Evolutionary conservation across 2,888 invertebrate genomes (phyloP), one percentile per base, ranked within the genome.

Genomic region (Tinea trinotella): DNA sequence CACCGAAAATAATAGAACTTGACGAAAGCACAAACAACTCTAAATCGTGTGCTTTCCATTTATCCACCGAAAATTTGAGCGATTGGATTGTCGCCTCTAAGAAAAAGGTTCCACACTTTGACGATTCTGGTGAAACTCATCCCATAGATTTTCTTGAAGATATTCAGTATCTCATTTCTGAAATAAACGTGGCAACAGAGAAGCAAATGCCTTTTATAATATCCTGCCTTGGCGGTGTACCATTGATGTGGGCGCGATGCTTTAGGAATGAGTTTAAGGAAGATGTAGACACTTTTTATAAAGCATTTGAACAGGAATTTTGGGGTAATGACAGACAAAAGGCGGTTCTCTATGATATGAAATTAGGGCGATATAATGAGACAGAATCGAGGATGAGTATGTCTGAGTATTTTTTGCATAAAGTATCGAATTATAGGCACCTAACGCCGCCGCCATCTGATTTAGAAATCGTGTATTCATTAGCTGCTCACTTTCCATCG

Each of bases 321-420:
- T 85, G 85, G 85, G 81, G 85, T 2, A 66, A 74, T 1, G 84
- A 83, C 20, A 65, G 82, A 54, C 85, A 85, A 59, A 85, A 84
- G 56, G 67, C 82, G 6, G 82, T 81, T 18, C 63, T 85, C 5
- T 85, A 82, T 58, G 85, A 85, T 57, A 70, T 85, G 70, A 85
- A 85, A 61, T 62, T 85, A 40, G 85, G 85, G 36, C 85, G 85
- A 62, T 84, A 81, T 57, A 79, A 83, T 44, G 81, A 76, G 30
- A 60, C 60, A 1, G 72, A 66, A 56, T 64, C 77, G 4, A 65
- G 75, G 17, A 72, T 76, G 69, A 76, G 71, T 58, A 84, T 85
- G 82, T 82, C 85, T 1, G 84, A 85, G 62, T 85, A 85, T 61
- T 85, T 83, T 58, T 64, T 85, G 57, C 82, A 81, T 56, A 85